phyloP scores from a whole-genome alignment of 2,113 vertebrate genomes.

The Apaloderma vittatum region DNA sequence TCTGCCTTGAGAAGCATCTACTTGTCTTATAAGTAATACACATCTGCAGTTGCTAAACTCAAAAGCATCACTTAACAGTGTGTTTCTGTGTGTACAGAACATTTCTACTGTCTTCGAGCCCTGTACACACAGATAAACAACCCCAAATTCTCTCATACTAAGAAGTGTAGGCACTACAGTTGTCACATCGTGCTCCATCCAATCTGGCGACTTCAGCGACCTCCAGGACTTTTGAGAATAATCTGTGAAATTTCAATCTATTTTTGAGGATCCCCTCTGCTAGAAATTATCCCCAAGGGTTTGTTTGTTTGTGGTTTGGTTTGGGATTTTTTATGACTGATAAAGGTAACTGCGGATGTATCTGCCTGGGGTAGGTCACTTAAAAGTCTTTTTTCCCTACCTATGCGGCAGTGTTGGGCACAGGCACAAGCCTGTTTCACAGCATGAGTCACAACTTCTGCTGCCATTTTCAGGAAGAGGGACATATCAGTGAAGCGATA shows the following conservation, averaged over 20 bases:
- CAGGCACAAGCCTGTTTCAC: constrained; percentile 14
- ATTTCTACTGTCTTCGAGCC: background rate
- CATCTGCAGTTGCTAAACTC: background rate
- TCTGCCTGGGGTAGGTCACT: constrained; percentile 30
- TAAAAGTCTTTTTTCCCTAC: constrained; percentile 55
- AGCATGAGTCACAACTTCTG: constrained; percentile 66
- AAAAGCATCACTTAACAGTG: background rate
- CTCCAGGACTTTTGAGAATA: background rate
- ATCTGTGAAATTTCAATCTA: background rate
- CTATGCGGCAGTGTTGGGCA: constrained; percentile 62
- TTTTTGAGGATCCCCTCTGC: background rate
- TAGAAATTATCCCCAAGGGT: background rate
- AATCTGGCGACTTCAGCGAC: background rate
- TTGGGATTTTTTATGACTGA: background rate
- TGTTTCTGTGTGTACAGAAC: background rate
- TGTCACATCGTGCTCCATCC: background rate
- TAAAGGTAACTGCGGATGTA: constrained; percentile 40
- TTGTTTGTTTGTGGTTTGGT: background rate
- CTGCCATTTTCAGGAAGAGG: constrained; percentile 53
- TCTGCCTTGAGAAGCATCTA: background rate
- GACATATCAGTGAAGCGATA: background rate
- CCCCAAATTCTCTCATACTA: background rate
- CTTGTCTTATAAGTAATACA: constrained; percentile 10
- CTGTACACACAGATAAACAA: background rate
- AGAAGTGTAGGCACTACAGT: background rate